phyloP scores from a whole-genome alignment of 2,113 vertebrate species.

The Malaclemys terrapin region DNA sequence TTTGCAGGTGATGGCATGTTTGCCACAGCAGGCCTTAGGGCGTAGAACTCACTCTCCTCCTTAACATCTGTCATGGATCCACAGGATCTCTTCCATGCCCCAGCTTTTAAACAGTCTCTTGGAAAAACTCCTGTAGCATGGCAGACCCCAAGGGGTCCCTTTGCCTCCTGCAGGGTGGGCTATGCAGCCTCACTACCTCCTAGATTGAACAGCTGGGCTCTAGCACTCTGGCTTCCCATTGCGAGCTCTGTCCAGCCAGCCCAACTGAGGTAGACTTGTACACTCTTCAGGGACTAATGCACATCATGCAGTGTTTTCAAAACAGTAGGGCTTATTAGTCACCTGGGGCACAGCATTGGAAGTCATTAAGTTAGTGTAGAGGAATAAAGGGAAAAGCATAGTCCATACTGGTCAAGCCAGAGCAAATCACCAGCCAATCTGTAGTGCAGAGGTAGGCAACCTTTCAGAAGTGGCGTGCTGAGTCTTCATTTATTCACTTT shows the following conservation, averaged over 20 bases:
- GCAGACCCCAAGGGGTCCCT: not conserved
- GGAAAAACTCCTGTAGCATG: too few relatives aligned
- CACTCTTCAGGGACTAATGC: not conserved
- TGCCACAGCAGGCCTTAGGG: not conserved
- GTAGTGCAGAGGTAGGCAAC: too few relatives aligned
- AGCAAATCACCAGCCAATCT: not conserved
- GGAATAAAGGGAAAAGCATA: too few relatives aligned
- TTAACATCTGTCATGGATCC: not conserved
- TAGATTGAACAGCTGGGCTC: not conserved
- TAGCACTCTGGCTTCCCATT: not conserved
- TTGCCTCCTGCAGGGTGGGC: not conserved
- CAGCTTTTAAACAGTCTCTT: too few relatives aligned
- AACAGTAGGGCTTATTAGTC: not conserved
- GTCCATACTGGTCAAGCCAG: not conserved
- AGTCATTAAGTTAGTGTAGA: not conserved
- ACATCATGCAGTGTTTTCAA: not conserved
- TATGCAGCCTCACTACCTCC: not conserved
- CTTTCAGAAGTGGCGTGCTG: too few relatives aligned
- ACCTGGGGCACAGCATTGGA: not conserved
- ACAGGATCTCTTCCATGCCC: too few relatives aligned
- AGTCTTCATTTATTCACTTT: too few relatives aligned
- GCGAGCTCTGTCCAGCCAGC: not conserved
- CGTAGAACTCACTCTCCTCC: not conserved
- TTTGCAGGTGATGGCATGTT: not conserved
- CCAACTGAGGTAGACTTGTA: not conserved